Base-by-base conservation (phyloP, 2,797 vertebrate genomes). In the Myoxocephalus aenaeus region DNA sequence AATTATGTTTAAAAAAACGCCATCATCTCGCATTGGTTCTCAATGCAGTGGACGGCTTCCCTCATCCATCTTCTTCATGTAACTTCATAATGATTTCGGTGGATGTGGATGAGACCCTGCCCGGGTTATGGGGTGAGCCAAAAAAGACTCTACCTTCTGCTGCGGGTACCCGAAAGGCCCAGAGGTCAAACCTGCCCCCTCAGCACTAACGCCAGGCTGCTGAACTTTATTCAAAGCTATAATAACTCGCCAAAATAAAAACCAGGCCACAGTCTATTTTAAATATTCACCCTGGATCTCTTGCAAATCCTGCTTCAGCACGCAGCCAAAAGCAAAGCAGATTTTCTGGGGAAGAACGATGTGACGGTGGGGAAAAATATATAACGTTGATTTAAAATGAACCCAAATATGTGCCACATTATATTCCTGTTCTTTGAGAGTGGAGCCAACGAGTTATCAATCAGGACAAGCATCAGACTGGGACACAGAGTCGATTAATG, bases 181-280 rank as follows among this genome's bases (percentile, higher is more conserved):
- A 75, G 57, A 91, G 92, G 89, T 93, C 90, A 92, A 73, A 86
- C 67, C 81, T 77, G 65, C 72, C 83, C 77, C 64, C 40, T 27
- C 74, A 69, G 40, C 3, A 15, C 14, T 34, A 42, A 65, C 48
- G 66, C 36, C 48, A 58, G 74, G 66, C 71, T 66, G 34, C 77
- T 86, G 85, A 87, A 90, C 74, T 92, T 93, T 88, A 93, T 91
- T 91, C 89, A 92, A 83, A 82, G 80, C 80, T 75, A 86, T 81
- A 87, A 91, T 87, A 87, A 86, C 75, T 90, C 64, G 76, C 84
- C 61, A 61, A 91, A 91, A 90, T 90, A 90, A 82, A 83, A 89
- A 77, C 42, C 77, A 66, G 61, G 67, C 54, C 69, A 68, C 12
- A 27, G 36, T 61, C 66, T 74, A 71, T 65, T 78, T 72, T 81